Percentiles rank a stretch among this genome's conserved stretches.
Evolutionary conservation across 1,140 invertebrate species (phyloP).

Genomic region (Phortica variegata): DNA sequence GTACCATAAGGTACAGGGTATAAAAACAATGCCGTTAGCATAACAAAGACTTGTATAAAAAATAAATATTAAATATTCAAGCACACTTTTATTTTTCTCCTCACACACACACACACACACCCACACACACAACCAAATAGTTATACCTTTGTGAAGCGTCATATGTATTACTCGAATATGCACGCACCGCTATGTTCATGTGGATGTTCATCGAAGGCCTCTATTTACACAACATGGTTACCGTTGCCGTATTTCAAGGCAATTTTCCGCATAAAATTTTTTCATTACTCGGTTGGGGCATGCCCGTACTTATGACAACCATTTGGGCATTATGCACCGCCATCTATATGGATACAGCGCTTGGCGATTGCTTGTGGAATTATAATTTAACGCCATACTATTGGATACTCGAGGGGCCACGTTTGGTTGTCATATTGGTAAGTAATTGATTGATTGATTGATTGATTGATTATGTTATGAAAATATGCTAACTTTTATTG

Average conservation of each 20-base stretch:
- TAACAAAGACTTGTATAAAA: neutral
- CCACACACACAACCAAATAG: slow-evolving; percentile 58
- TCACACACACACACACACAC: neutral
- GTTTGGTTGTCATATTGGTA: slow-evolving; percentile 70
- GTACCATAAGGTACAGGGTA: no score
- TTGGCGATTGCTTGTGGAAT: slow-evolving; percentile 72
- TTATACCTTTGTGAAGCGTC: slow-evolving; percentile 76
- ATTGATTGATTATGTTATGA: neutral
- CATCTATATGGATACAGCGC: slow-evolving; percentile 58
- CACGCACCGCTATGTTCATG: slow-evolving; percentile 86
- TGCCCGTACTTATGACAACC: slow-evolving; percentile 71
- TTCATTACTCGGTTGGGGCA: slow-evolving; percentile 78
- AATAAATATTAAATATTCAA: neutral
- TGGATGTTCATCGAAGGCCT: slow-evolving; percentile 94
- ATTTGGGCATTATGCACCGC: slow-evolving; percentile 71
- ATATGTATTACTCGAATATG: slow-evolving; percentile 81
- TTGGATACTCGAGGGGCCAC: slow-evolving; percentile 85
- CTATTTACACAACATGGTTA: slow-evolving; percentile 83
- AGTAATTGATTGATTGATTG: no score
- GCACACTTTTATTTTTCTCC: neutral
- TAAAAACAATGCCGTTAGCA: neutral
- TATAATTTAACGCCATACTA: slow-evolving; percentile 79
- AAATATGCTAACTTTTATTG: no score
- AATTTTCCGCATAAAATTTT: slow-evolving; percentile 72
- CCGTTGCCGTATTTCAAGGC: slow-evolving; percentile 79